phyloP scores from a whole-genome alignment of 2,113 vertebrate genomes.

The Rhea americana region DNA sequence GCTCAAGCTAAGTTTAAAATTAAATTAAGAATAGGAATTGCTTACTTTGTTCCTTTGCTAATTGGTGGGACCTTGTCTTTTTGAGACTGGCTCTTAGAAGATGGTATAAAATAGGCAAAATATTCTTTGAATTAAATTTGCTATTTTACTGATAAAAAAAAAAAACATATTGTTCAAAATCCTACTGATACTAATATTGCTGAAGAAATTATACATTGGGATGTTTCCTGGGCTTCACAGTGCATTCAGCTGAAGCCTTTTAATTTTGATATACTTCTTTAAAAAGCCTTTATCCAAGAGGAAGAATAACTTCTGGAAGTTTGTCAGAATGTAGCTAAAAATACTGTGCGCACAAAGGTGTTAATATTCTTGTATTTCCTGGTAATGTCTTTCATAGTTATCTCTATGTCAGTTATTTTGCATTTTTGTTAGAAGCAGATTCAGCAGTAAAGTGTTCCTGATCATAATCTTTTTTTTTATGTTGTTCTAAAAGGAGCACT shows the following conservation, averaged over 20 bases:
- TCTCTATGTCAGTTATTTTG: conserved; percentile 38
- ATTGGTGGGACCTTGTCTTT: conserved; percentile 23
- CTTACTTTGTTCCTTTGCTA: conserved; percentile 51
- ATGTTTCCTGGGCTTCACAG: neutral
- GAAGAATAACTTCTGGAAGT: neutral
- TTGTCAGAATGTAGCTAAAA: neutral
- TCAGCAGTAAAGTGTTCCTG: conserved; percentile 58
- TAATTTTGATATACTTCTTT: neutral
- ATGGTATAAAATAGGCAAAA: neutral
- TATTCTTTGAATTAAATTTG: neutral
- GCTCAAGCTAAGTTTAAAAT: conserved; percentile 72
- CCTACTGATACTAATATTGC: neutral
- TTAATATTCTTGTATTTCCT: neutral
- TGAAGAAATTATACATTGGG: neutral
- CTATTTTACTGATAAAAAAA: neutral
- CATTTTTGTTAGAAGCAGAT: conserved; percentile 48
- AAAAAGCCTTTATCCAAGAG: neutral
- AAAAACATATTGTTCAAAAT: neutral
- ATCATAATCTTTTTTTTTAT: conserved; percentile 76
- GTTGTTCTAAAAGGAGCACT: conserved; percentile 79
- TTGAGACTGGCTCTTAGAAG: neutral
- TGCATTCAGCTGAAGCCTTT: neutral
- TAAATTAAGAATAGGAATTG: conserved; percentile 70
- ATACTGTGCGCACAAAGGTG: neutral
- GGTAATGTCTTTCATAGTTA: neutral